Base-by-base conservation (phyloP, 2,113 vertebrate species). In the Agapornis roseicollis region DNA sequence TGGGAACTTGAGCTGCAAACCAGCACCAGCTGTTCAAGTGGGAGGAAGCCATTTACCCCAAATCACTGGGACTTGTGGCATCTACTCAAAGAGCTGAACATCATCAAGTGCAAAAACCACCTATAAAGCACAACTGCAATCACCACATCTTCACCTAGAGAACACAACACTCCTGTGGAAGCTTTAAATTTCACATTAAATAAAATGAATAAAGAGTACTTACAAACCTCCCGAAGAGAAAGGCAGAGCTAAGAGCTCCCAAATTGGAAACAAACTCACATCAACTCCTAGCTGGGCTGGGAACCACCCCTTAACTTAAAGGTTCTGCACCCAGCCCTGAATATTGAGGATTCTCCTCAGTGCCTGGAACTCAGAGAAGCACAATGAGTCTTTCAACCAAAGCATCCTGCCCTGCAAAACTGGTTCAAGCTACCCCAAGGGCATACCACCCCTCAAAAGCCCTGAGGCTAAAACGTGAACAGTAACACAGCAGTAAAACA, bases 81-180 rank as follows among this genome's bases (percentile, higher is more conserved):
- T 2, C 46, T 33, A 1, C n/a, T n/a, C 19, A 20, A 12, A 29
- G 5, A 53, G n/a, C 25, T 22, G 33, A 68, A 22, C 1, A 1
- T 29, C 81, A 50, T 27, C 46, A 19, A 24, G 52, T 0, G 9
- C 39, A 55, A 47, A 66, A 14, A 16, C 5, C 23, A 28, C 58
- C 41, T 27, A 24, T n/a, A 49, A 20, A 64, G 22, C 37, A 66
- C 44, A 22, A 0, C 23, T 12, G 50, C 5, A 3, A 50, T 33
- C 10, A 2, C 31, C 15, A 3, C 5, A 6, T 9, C 65, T 55
- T 53, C 63, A 35, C 19, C 44, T 41, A 8, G 4, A 65, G 28
- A 91, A 4, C 25, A 27, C 37, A 47, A 2, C 8, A 0, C 3
- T 41, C 8, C 63, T 13, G 27, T 2, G 29, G 53, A 44, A 85